These are phyloP conservation scores for Polia nebulosa DNA, from an alignment of 2,888 invertebrate genomes.

Conservation along the genomic window DNA sequence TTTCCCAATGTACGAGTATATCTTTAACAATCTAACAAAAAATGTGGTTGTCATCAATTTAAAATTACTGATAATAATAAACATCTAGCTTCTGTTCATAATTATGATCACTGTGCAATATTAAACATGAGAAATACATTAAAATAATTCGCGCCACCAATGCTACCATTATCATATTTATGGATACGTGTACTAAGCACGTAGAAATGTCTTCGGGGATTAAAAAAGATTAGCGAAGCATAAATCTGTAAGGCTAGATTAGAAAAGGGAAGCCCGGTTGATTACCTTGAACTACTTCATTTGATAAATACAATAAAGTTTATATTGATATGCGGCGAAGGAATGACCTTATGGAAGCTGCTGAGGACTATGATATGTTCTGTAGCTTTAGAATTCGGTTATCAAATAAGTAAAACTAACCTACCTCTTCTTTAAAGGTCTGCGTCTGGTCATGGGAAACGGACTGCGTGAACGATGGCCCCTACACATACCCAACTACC, in stretches of 20 bases:
- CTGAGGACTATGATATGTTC: neutral
- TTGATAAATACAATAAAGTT: neutral
- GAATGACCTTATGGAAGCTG: too few relatives aligned
- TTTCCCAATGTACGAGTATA: neutral
- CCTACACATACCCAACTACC: constrained; percentile 32
- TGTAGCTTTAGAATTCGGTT: too few relatives aligned
- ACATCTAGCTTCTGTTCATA: neutral
- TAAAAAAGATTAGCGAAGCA: constrained; percentile 2
- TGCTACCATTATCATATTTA: neutral
- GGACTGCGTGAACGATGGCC: constrained; percentile 34
- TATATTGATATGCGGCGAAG: neutral
- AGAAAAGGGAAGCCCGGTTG: neutral
- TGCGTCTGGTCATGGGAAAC: constrained; percentile 49
- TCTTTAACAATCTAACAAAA: neutral
- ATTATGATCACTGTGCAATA: neutral
- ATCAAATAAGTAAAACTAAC: neutral
- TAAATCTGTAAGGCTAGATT: neutral
- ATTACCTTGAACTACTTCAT: neutral
- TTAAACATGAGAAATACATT: neutral
- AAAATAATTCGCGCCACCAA: too few relatives aligned
- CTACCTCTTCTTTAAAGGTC: constrained; percentile 1
- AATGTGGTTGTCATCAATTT: neutral
- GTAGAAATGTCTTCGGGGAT: neutral
- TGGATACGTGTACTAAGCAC: too few relatives aligned
- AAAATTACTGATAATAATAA: neutral